These are phyloP conservation scores for Drosophila fuyamai DNA, from an alignment of 1,140 invertebrate species.

Conservation along the genomic window DNA sequence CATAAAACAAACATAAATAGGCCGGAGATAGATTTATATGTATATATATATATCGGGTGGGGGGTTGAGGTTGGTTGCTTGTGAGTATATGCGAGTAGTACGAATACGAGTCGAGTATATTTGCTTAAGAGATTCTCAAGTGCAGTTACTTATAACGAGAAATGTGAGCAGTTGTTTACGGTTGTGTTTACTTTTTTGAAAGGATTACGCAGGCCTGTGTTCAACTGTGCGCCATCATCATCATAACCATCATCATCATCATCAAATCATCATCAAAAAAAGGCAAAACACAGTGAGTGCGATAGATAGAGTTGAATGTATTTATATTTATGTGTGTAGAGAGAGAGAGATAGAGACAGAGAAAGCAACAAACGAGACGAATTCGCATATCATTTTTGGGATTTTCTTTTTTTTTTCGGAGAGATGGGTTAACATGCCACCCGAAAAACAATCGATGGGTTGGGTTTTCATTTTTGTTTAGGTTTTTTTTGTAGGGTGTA, in stretches of 20 bases:
- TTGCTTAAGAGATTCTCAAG: constrained; percentile 57
- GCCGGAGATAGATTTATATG: constrained; percentile 5
- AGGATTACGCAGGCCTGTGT: constrained; percentile 81
- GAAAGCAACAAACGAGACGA: constrained; percentile 41
- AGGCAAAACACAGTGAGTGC: constrained; percentile 53
- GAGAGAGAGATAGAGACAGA: constrained; percentile 26
- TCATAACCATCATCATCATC: constrained; percentile 37
- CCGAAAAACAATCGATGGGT: constrained; percentile 27
- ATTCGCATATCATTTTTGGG: constrained; percentile 46
- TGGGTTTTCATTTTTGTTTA: constrained; percentile 13
- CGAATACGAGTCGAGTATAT: constrained; percentile 32
- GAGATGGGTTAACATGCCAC: constrained; percentile 48
- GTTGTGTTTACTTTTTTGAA: constrained; percentile 81
- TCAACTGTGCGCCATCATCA: constrained; percentile 69
- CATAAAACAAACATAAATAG: constrained; percentile 37
- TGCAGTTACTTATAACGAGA: constrained; percentile 54
- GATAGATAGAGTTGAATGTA: constrained; percentile 29
- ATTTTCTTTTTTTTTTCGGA: constrained; percentile 18
- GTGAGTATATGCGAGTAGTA: constrained; percentile 7
- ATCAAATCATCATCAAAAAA: constrained; percentile 49
- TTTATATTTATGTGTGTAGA: constrained; percentile 24
- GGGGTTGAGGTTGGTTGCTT: constrained; percentile 4
- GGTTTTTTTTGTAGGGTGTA: neutral
- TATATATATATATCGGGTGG: constrained; percentile 3
- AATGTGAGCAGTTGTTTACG: constrained; percentile 51